Evolutionary conservation across 2,888 invertebrate species (phyloP).

Genomic region (Morpho deidamia): DNA sequence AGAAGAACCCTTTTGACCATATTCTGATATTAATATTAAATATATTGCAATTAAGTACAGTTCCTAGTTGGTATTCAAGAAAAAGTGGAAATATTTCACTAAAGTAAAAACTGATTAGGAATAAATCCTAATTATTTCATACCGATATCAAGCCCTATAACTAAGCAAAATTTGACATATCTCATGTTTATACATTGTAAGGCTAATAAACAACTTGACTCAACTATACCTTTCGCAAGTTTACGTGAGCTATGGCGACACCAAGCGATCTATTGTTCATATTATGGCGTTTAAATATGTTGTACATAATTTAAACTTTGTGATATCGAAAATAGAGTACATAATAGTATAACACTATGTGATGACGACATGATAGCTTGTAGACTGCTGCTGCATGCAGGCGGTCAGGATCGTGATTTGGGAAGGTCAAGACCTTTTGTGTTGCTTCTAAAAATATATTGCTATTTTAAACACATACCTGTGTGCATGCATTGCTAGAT

Average conservation of each 20-base stretch:
- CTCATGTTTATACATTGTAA: background rate
- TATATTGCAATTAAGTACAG: no score
- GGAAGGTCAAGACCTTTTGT: conserved; percentile 45
- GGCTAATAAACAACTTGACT: conserved; percentile 4
- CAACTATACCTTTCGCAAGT: conserved; percentile 56
- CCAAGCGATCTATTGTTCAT: conserved; percentile 61
- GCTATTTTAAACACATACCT: background rate
- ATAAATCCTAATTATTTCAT: no score
- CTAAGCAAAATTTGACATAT: background rate
- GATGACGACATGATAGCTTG: conserved; percentile 5
- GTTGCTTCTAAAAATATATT: background rate
- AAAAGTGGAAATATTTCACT: no score
- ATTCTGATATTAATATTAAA: no score
- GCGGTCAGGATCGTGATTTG: conserved; percentile 49
- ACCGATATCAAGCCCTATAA: no score
- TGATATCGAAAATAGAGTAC: background rate
- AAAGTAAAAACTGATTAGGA: no score
- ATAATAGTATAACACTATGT: background rate
- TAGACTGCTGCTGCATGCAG: conserved; percentile 3
- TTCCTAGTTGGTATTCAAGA: no score
- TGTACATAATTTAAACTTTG: conserved; percentile 10
- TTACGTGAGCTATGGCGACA: conserved; percentile 62
- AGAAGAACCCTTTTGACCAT: no score
- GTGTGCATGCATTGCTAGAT: no score
- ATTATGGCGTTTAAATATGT: conserved; percentile 4